Evolutionary conservation across 2,797 vertebrate species (phyloP).

Genomic region (Bradypodion ventrale): DNA sequence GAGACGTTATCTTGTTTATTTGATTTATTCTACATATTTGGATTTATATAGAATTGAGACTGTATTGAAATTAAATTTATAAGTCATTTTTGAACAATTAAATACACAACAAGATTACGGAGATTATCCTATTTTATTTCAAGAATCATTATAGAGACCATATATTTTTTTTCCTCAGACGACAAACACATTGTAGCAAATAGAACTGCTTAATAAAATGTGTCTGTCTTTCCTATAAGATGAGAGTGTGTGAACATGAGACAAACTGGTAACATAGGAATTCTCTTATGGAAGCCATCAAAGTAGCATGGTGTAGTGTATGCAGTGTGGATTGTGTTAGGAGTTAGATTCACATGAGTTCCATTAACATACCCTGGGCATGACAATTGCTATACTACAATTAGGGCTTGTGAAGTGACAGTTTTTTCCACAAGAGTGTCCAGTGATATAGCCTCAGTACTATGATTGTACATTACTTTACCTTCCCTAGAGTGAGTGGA

Average conservation of each 20-base stretch:
- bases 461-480: background rate
- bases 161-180: background rate
- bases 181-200: too few relatives aligned
- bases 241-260: background rate
- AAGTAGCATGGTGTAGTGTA: background rate
- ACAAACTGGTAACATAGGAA: background rate
- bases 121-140: too few relatives aligned
- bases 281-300: background rate
- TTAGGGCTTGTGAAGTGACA: constrained; percentile 1
- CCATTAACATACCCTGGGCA: background rate
- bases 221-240: background rate
- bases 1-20: too few relatives aligned
- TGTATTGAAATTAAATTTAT: too few relatives aligned
- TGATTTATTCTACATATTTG: too few relatives aligned
- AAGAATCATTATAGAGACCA: too few relatives aligned
- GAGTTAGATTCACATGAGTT: background rate
- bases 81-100: too few relatives aligned
- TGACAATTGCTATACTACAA: background rate
- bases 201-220: background rate
- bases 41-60: too few relatives aligned
- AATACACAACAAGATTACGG: too few relatives aligned
- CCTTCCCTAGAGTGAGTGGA: background rate
- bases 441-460: background rate
- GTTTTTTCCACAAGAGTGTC: background rate
- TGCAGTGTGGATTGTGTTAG: background rate